Evolutionary conservation across 2,888 invertebrate genomes (phyloP).

Genomic region (Dicranocentrus wangi): DNA sequence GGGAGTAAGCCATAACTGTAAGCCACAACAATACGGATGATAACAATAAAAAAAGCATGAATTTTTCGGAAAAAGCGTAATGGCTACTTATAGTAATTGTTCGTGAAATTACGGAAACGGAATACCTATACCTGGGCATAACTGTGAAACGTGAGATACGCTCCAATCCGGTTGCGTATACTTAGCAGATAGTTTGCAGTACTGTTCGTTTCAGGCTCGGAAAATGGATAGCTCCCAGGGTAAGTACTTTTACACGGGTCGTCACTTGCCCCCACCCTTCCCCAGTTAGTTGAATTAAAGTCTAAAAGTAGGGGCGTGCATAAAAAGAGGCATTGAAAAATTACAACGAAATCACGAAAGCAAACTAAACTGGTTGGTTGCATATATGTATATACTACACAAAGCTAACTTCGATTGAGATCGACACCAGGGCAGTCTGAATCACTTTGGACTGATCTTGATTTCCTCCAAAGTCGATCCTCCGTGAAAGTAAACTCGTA

Average conservation of each 20-base stretch:
- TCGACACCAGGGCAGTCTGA: conserved; percentile 86
- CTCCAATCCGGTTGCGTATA: conserved; percentile 74
- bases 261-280: conserved; percentile 75
- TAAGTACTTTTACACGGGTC: conserved; percentile 76
- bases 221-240: conserved; percentile 76
- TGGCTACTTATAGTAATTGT: not conserved
- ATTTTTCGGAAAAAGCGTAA: not conserved
- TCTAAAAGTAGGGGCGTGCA: conserved; percentile 44
- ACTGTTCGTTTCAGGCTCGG: conserved; percentile 80
- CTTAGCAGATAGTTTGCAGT: conserved; percentile 79
- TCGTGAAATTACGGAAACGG: not conserved
- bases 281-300: conserved; percentile 79
- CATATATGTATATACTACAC: not conserved
- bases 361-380: not conserved
- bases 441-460: no score
- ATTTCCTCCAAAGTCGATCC: no score
- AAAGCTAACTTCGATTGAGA: conserved; percentile 81
- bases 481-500: no score
- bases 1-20: conserved; percentile 78
- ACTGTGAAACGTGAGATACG: conserved; percentile 80
- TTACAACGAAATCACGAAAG: not conserved
- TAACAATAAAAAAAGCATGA: not conserved
- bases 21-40: not conserved
- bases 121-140: conserved; percentile 79
- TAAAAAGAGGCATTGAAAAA: no score